A percentile compares a stretch with the other conserved stretches of the same genome.
phyloP scores from a whole-genome alignment of 2,888 invertebrate species.

The Drosophila melanosoma region DNA sequence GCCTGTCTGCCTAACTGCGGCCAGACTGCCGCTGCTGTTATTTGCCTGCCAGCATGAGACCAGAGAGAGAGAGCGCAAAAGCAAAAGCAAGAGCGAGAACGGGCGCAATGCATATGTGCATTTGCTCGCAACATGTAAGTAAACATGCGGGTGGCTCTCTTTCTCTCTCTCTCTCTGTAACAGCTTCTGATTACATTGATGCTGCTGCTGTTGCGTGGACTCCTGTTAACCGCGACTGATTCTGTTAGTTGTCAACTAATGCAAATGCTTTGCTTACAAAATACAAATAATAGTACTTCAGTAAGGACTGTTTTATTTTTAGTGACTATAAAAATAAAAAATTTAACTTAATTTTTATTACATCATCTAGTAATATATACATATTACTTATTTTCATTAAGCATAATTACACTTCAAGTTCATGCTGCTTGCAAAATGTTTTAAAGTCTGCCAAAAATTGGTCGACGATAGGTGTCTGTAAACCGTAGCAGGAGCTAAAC shows the following conservation, averaged over 20 bases:
- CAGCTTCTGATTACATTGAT: conserved; percentile 52
- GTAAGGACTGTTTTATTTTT: background rate
- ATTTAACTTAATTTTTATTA: background rate
- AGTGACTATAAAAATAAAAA: background rate
- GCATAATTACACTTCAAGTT: no score
- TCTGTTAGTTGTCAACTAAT: conserved; percentile 27
- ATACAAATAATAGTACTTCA: background rate
- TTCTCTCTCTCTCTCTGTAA: conserved; percentile 3
- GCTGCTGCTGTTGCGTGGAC: conserved; percentile 34
- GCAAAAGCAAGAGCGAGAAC: background rate
- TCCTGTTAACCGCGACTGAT: conserved; percentile 16
- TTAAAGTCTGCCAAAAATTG: conserved; percentile 5
- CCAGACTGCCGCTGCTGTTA: conserved; percentile 24
- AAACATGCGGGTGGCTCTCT: conserved; percentile 57
- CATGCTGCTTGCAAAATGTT: background rate
- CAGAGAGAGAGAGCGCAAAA: conserved; percentile 14
- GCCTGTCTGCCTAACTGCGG: conserved; percentile 35
- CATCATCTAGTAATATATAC: background rate
- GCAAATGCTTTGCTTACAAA: background rate
- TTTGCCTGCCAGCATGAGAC: conserved; percentile 12
- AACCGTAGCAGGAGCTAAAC: conserved; percentile 21
- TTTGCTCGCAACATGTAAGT: conserved; percentile 40
- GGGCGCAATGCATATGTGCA: conserved; percentile 12
- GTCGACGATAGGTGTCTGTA: conserved; percentile 3
- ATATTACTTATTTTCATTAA: background rate